Percentiles rank a stretch among this genome's conserved stretches.
phyloP scores from a whole-genome alignment of 2,113 vertebrate species.

The Ondatra zibethicus region DNA sequence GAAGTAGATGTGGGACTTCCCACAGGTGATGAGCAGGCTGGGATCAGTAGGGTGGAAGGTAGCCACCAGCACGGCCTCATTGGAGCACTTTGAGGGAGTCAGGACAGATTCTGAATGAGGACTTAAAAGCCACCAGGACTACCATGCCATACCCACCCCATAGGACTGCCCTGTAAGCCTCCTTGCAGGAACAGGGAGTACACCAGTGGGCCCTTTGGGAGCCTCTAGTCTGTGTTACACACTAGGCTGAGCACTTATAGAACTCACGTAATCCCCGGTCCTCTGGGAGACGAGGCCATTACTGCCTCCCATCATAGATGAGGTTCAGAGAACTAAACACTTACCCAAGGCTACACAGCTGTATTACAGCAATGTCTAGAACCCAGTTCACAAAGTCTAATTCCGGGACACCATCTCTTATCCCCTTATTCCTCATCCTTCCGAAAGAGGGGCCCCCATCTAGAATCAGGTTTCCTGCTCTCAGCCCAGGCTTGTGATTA shows the following conservation, averaged over 20 bases:
- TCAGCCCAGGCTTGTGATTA: background rate
- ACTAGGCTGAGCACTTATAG: background rate
- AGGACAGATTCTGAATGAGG: constrained; percentile 7
- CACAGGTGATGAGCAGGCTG: constrained; percentile 92
- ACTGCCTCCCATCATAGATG: background rate
- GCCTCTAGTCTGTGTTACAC: background rate
- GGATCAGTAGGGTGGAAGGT: constrained; percentile 94
- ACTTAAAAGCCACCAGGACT: background rate
- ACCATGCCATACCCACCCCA: too few species aligned
- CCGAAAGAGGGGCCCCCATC: background rate
- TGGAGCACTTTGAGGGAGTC: constrained; percentile 90
- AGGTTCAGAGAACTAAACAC: background rate
- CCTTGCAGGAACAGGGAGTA: background rate
- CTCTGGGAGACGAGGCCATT: background rate
- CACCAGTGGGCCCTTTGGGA: background rate
- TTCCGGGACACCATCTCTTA: background rate
- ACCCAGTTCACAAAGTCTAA: background rate
- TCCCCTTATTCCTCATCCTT: background rate
- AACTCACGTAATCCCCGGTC: background rate
- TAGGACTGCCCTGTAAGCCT: background rate
- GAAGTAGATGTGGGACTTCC: constrained; percentile 95
- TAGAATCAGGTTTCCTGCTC: background rate
- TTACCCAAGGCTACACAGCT: background rate
- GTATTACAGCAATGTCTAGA: background rate
- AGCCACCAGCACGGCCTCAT: constrained; percentile 91